Percentiles rank a stretch among this genome's conserved stretches.
Conservation (phyloP, 2,888 invertebrate genomes). For the Drosophila kambysellisi region DNA sequence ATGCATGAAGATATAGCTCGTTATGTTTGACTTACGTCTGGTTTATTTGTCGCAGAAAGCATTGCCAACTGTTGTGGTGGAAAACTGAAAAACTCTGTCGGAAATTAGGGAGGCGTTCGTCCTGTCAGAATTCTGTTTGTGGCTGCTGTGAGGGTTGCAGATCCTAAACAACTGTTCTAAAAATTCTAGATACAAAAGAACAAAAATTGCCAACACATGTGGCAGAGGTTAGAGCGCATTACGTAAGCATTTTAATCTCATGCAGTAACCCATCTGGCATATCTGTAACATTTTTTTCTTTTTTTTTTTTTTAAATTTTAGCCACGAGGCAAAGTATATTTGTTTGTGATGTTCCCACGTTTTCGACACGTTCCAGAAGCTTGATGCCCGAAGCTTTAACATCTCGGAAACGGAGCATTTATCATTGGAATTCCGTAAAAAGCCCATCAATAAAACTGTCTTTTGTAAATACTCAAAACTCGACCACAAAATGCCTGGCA, state of each 20-base stretch:
- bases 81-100: slow-evolving; percentile 18
- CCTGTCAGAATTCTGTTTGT: slow-evolving; percentile 10
- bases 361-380: slow-evolving; percentile 60
- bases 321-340: slow-evolving; percentile 19
- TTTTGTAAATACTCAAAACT: slow-evolving; percentile 37
- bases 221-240: slow-evolving; percentile 32
- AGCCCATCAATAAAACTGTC: slow-evolving; percentile 69
- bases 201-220: slow-evolving; percentile 55
- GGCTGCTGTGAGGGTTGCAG: slow-evolving; percentile 25
- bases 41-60: background rate
- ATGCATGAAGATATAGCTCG: slow-evolving; percentile 13
- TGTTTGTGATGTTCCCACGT: slow-evolving; percentile 46
- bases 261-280: slow-evolving; percentile 37
- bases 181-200: slow-evolving; percentile 6
- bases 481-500: slow-evolving; percentile 39
- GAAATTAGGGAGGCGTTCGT: slow-evolving; percentile 41
- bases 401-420: slow-evolving; percentile 28
- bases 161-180: slow-evolving; percentile 58
- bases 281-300: slow-evolving; percentile 1
- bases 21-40: background rate
- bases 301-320: background rate
- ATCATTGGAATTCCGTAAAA: slow-evolving; percentile 32
- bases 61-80: slow-evolving; percentile 58
- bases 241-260: slow-evolving; percentile 9
- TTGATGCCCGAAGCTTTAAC: slow-evolving; percentile 23